These are phyloP conservation scores for Cryptophagus acutangulus DNA, from an alignment of 2,888 invertebrate genomes.

Conservation along the genomic window DNA sequence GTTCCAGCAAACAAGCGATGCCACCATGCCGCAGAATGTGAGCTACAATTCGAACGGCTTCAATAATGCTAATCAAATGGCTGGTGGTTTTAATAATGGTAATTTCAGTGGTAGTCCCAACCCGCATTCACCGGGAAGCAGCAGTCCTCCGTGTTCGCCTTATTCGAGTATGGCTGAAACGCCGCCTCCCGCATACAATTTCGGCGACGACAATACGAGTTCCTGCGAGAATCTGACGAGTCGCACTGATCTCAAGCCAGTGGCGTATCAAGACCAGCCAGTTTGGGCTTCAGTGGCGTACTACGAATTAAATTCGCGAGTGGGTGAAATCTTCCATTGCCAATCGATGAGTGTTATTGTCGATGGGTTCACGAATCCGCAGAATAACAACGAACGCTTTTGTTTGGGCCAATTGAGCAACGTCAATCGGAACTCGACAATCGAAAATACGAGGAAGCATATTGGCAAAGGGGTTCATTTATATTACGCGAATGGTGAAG, in stretches of 20 bases:
- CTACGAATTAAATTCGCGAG: slow-evolving; percentile 95
- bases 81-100: no score
- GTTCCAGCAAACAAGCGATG: slow-evolving; percentile 79
- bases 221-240: slow-evolving; percentile 51
- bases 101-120: slow-evolving; percentile 50
- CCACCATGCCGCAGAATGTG: slow-evolving; percentile 93
- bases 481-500: slow-evolving; percentile 92
- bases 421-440: slow-evolving; percentile 94
- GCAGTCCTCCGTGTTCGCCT: slow-evolving; percentile 68
- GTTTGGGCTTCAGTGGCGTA: slow-evolving; percentile 99
- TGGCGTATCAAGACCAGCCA: slow-evolving; percentile 87
- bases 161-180: slow-evolving; percentile 80
- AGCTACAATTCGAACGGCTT: slow-evolving; percentile 81
- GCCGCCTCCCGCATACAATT: slow-evolving; percentile 91
- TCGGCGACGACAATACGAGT: slow-evolving; percentile 73
- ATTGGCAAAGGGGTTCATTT: slow-evolving; percentile 75
- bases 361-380: slow-evolving; percentile 98
- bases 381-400: slow-evolving; percentile 92
- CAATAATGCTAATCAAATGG: slow-evolving; percentile 53
- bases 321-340: slow-evolving; percentile 95
- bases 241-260: slow-evolving; percentile 73
- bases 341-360: slow-evolving; percentile 89
- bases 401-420: slow-evolving; percentile 97
- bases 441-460: slow-evolving; percentile 96
- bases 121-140: slow-evolving; percentile 58